Evolutionary conservation across 92 coral and sea anemone genomes (phyloP), one percentile per base, ranked within the genome.

Genomic region (Montipora capitata): DNA sequence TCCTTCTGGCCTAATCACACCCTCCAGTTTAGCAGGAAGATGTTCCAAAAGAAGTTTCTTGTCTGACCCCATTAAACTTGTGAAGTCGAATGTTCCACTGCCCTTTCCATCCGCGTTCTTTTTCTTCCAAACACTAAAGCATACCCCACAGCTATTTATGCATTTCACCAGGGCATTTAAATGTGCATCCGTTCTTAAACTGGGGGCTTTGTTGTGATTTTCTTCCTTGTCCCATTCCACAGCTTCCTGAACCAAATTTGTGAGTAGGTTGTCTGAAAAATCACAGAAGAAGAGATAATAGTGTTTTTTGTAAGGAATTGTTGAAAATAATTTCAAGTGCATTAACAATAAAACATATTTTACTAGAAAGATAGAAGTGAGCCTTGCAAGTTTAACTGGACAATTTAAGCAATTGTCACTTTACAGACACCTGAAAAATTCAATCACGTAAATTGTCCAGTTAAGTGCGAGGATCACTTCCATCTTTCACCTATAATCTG

Each of bases 41-140:
- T 40, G 65, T 83, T 66, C 71, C 49, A 88, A 87, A 56, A 92
- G 88, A 1, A 89, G 74, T 75, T 85, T 89, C 80, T 92, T 92
- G 76, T 92, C 93, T 11, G 95, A 72, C 4, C 95, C 95, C 95
- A 92, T 92, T 14, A 89, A 59, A 65, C 95, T 92, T 71, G 93
- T 92, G 39, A 92, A 89, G 48, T 92, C 95, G 44, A 82, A 89
- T 39, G 65, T 14, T 6, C 95, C 93, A 76, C 90, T 92, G 9
- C 86, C 94, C 77, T 87, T 92, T 0, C 95, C 90, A 83, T 88
- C 92, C 5, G 86, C 87, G 77, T 92, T 86, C 27, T 72, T 79
- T 51, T 92, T 92, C 35, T 83, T 93, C 95, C 90, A 88, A 1
- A 92, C 82, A 78, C 51, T 71, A 42, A 88, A 92, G 0, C 71